Evolutionary conservation across 1,140 invertebrate species (phyloP).

Genomic region (Hyles euphorbiae): DNA sequence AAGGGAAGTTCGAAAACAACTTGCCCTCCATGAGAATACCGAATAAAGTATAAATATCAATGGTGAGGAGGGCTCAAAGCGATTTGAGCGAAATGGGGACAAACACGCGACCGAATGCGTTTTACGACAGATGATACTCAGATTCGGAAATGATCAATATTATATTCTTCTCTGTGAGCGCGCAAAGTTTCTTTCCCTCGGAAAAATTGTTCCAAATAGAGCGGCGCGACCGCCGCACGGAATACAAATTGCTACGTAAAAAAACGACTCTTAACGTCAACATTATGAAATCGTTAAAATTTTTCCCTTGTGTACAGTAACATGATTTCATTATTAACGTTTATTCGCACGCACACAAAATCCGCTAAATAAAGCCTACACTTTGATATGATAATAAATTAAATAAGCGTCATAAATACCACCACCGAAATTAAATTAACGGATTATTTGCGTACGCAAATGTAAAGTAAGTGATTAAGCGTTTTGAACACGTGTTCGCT

Average conservation of each 20-base stretch:
- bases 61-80: constrained; percentile 41
- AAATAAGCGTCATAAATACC: constrained; percentile 67
- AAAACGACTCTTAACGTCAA: constrained; percentile 44
- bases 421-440: constrained; percentile 64
- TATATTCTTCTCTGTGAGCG: constrained; percentile 22
- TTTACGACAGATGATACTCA: constrained; percentile 44
- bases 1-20: constrained; percentile 57
- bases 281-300: constrained; percentile 53
- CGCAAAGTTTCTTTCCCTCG: constrained; percentile 13
- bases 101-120: constrained; percentile 39
- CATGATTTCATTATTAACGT: constrained; percentile 62
- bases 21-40: constrained; percentile 43
- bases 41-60: constrained; percentile 63
- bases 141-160: constrained; percentile 49
- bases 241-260: constrained; percentile 31
- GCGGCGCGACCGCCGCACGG: constrained; percentile 15
- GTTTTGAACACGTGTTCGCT: constrained; percentile 63
- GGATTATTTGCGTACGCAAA: constrained; percentile 68
- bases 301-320: constrained; percentile 57
- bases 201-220: constrained; percentile 17
- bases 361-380: constrained; percentile 58
- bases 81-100: constrained; percentile 37
- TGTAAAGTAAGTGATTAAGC: constrained; percentile 72
- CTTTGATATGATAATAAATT: constrained; percentile 70
- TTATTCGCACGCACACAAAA: constrained; percentile 64